These are phyloP conservation scores for Myiotriccus ornatus DNA, from an alignment of 2,797 vertebrate species.

Conservation along the genomic window DNA sequence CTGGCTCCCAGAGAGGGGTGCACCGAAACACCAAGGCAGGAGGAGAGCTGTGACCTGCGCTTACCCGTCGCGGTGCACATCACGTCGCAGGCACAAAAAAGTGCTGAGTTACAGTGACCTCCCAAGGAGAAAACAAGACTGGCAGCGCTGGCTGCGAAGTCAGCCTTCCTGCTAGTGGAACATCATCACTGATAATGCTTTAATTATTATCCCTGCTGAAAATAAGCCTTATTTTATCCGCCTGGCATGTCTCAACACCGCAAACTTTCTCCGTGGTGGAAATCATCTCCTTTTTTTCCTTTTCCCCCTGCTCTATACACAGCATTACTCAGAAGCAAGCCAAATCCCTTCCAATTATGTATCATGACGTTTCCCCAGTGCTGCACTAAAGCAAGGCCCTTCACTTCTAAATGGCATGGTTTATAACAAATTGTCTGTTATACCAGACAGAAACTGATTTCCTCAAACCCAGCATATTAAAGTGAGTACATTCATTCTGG, in stretches of 20 bases:
- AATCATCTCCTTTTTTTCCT: neutral
- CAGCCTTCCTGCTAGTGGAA: slow-evolving; percentile 17
- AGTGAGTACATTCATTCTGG: slow-evolving; percentile 62
- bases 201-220: slow-evolving; percentile 28
- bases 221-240: slow-evolving; percentile 8
- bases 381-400: slow-evolving; percentile 49
- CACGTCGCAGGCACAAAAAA: slow-evolving; percentile 36
- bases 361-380: slow-evolving; percentile 29
- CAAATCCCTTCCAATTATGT: slow-evolving; percentile 57
- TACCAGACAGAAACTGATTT: slow-evolving; percentile 63
- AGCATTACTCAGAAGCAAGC: slow-evolving; percentile 50
- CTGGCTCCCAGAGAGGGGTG: neutral
- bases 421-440: slow-evolving; percentile 64
- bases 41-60: slow-evolving; percentile 29
- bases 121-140: slow-evolving; percentile 68
- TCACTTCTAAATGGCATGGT: slow-evolving; percentile 62
- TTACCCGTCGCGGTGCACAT: neutral
- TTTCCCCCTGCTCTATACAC: neutral
- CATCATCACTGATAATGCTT: neutral
- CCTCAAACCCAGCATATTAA: slow-evolving; percentile 64
- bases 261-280: neutral
- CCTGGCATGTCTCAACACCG: neutral
- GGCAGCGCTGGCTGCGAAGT: slow-evolving; percentile 16
- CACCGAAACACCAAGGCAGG: neutral
- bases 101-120: slow-evolving; percentile 55